Conservation (phyloP, 2,888 invertebrate species). For the Ecliptopera silaceata region DNA sequence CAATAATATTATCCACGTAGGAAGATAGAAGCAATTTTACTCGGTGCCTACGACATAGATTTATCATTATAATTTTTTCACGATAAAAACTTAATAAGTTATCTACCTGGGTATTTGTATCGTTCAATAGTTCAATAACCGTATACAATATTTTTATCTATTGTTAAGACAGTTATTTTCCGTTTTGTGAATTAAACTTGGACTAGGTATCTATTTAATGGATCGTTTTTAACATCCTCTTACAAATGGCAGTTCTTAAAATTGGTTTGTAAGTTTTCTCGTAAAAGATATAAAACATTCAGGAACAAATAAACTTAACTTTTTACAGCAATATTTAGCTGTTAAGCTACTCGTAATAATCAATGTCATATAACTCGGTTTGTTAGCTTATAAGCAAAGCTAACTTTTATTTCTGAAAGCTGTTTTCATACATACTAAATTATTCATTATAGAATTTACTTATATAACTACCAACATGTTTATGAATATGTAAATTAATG, state of each 20-base stretch:
- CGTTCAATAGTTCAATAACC: not conserved
- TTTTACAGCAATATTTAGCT: not conserved
- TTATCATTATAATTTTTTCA: too few relatives aligned
- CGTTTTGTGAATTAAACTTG: constrained; percentile 1
- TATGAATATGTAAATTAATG: too few relatives aligned
- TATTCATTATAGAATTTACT: too few relatives aligned
- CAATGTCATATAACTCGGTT: too few relatives aligned
- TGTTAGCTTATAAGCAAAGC: too few relatives aligned
- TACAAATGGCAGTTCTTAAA: constrained; percentile 10
- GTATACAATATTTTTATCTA: not conserved
- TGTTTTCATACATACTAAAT: too few relatives aligned
- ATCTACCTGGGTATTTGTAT: not conserved
- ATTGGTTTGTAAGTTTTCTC: constrained; percentile 3
- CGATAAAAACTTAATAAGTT: not conserved
- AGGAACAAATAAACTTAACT: constrained; percentile 3
- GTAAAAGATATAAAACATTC: constrained; percentile 7
- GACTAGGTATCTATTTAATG: not conserved
- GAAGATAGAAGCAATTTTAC: too few relatives aligned
- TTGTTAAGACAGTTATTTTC: not conserved
- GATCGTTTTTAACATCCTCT: constrained; percentile 7
- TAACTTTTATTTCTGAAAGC: too few relatives aligned
- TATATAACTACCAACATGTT: too few relatives aligned
- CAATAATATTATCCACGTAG: too few relatives aligned
- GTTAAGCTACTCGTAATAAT: not conserved
- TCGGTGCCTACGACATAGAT: too few relatives aligned